phyloP scores from a whole-genome alignment of 2,113 vertebrate genomes.

The Serinus canaria region DNA sequence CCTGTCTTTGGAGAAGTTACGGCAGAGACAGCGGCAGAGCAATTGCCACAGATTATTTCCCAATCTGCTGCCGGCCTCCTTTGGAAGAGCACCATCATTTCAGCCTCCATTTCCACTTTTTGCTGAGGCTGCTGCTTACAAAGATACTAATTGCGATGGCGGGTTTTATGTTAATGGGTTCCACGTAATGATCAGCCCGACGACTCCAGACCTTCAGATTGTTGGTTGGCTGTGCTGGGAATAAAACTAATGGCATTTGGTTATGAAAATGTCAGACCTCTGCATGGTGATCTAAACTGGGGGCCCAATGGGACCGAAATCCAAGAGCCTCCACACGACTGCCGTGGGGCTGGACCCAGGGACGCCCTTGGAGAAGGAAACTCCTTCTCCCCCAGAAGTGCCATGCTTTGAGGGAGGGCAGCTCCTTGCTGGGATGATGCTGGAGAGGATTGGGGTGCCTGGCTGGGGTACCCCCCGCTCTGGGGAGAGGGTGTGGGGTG shows the following conservation, averaged over 20 bases:
- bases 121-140: constrained; percentile 50
- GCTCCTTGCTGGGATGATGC: not conserved
- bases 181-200: constrained; percentile 7
- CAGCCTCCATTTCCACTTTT: constrained; percentile 50
- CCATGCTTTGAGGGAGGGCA: accelerated
- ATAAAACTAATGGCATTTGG: not conserved
- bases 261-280: not conserved
- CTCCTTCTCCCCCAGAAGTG: not conserved
- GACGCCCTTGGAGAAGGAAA: not conserved
- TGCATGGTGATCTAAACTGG: not conserved
- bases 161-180: constrained; percentile 50
- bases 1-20: not conserved
- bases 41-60: constrained; percentile 33
- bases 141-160: constrained; percentile 51
- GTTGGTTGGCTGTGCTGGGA: not conserved
- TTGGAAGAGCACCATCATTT: constrained; percentile 13
- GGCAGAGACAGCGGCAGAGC: not conserved
- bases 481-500: not conserved
- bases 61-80: not conserved
- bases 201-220: not conserved
- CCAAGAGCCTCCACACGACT: accelerated
- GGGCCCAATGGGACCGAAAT: accelerated
- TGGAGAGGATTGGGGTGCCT: not conserved
- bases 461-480: not conserved
- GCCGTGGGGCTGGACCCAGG: not conserved